These are phyloP conservation scores for Sebastes matsubarae DNA, from an alignment of 2,797 vertebrate genomes.

Conservation along the genomic window DNA sequence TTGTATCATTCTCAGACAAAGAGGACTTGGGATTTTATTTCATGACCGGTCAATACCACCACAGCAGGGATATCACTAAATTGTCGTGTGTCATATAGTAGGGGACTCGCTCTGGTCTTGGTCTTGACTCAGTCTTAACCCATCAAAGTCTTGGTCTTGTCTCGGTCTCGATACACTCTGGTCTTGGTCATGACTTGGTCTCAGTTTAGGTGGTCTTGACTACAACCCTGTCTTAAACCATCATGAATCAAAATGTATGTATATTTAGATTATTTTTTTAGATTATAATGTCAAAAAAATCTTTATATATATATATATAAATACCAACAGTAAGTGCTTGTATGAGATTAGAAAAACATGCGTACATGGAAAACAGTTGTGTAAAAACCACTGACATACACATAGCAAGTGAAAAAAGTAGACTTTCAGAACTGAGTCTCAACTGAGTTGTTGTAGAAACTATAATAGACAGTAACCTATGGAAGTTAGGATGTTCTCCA, in stretches of 20 bases:
- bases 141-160: too few species aligned
- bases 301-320: neutral
- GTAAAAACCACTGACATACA: neutral
- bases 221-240: neutral
- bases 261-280: neutral
- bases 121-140: neutral
- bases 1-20: neutral
- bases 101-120: neutral
- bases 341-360: neutral
- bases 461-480: neutral
- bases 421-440: neutral
- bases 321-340: neutral
- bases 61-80: neutral
- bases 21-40: neutral
- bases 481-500: neutral
- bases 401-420: neutral
- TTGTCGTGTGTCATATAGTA: neutral
- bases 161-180: too few species aligned
- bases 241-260: neutral
- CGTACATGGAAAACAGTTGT: neutral
- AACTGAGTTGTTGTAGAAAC: neutral
- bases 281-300: neutral
- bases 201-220: neutral
- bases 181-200: neutral
- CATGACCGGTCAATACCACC: neutral